A percentile compares a stretch with the other conserved stretches of the same genome.
phyloP scores from a whole-genome alignment of 2,797 vertebrate genomes.

The Salmo trutta region DNA sequence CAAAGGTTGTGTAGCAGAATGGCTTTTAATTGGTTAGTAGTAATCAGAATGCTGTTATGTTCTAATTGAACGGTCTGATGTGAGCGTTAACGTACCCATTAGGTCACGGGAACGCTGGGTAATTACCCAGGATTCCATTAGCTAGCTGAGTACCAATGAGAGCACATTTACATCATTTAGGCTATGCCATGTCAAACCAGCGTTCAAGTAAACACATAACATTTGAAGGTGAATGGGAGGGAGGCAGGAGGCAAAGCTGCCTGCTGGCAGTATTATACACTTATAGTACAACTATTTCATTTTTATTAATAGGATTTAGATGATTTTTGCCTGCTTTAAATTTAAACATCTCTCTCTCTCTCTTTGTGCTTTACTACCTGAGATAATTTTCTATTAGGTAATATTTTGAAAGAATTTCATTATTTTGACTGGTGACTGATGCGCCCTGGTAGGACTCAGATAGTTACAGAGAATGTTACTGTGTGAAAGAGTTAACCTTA shows the following conservation, averaged over 20 bases:
- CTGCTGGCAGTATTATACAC: not conserved
- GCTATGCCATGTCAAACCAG: not conserved
- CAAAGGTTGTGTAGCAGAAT: constrained; percentile 78
- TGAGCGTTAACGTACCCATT: constrained; percentile 79
- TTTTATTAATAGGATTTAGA: not conserved
- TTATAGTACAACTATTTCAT: not conserved
- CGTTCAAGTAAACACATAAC: constrained; percentile 59
- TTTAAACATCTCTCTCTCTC: no score
- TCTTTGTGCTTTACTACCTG: no score
- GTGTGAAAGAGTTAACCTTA: no score
- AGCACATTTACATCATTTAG: constrained; percentile 51
- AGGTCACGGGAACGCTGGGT: constrained; percentile 72
- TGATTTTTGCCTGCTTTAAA: no score
- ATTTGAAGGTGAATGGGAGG: constrained; percentile 39
- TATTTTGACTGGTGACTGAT: no score
- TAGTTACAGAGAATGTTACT: no score
- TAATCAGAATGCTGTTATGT: constrained; percentile 81
- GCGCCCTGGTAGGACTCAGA: no score
- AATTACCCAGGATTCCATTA: constrained; percentile 76
- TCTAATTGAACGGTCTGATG: constrained; percentile 79
- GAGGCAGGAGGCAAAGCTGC: constrained; percentile 20
- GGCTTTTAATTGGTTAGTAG: constrained; percentile 79
- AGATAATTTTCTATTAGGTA: no score
- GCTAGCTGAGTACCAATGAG: constrained; percentile 58
- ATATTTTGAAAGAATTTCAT: no score